These are phyloP conservation scores for Murina feae DNA, from an alignment of 2,113 vertebrate species.

Conservation along the genomic window DNA sequence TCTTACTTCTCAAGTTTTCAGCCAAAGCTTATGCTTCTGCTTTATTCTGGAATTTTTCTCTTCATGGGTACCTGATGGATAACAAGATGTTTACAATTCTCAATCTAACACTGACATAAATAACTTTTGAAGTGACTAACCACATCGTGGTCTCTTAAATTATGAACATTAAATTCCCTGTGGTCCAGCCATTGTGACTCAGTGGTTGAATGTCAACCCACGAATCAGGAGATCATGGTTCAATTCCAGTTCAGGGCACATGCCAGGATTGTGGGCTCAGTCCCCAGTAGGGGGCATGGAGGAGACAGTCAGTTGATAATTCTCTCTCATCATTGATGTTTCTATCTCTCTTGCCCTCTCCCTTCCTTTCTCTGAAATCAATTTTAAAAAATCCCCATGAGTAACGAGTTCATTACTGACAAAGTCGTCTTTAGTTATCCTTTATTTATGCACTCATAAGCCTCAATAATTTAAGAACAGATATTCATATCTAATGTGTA, in stretches of 20 bases:
- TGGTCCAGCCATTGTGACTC: no score
- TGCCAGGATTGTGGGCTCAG: no score
- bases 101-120: neutral
- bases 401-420: neutral
- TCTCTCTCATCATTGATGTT: no score
- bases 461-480: neutral
- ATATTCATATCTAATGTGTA: neutral
- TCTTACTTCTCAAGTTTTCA: neutral
- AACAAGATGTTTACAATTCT: slow-evolving; percentile 3
- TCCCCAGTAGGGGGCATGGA: no score
- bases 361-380: no score
- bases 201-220: no score
- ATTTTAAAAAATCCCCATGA: neutral
- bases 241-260: no score
- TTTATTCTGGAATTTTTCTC: neutral
- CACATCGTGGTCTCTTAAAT: neutral
- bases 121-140: neutral
- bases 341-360: no score
- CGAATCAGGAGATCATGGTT: no score
- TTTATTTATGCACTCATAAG: neutral
- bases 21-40: neutral
- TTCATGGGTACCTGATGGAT: neutral
- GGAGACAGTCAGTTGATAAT: no score
- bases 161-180: neutral
- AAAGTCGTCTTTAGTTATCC: neutral